A percentile compares a stretch with the other conserved stretches of the same genome.
Evolutionary conservation across 2,113 vertebrate genomes (phyloP).

Genomic region (Haemorhous mexicanus): DNA sequence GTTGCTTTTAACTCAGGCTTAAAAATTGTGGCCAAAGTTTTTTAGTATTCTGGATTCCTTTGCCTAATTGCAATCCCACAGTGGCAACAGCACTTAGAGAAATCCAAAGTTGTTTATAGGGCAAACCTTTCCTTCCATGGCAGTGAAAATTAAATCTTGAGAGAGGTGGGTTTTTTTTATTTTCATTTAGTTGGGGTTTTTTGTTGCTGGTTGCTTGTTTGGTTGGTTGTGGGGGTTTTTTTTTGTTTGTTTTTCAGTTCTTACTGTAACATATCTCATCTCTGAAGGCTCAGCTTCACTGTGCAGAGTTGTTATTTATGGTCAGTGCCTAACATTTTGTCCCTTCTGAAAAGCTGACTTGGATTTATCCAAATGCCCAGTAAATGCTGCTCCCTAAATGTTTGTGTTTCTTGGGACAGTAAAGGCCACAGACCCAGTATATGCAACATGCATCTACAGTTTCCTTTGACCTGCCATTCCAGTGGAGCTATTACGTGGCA

Average conservation of each 20-base stretch:
- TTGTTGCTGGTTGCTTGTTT: not conserved
- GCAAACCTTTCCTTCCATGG: not conserved
- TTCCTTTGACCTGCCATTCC: not conserved
- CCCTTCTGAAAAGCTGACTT: not conserved
- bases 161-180: not conserved
- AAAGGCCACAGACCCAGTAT: not conserved
- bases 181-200: too few species aligned
- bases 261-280: not conserved
- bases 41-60: constrained; percentile 4
- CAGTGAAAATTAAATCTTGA: not conserved
- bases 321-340: not conserved
- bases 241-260: not conserved
- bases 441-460: not conserved
- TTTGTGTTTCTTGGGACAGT: not conserved
- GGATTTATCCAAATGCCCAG: not conserved
- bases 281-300: not conserved
- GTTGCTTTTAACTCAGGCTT: constrained; percentile 3
- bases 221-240: not conserved
- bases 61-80: not conserved
- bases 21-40: not conserved
- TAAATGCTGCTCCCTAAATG: not conserved
- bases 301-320: not conserved
- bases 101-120: not conserved
- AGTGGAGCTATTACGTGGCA: not conserved
- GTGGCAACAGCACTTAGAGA: not conserved